These are phyloP conservation scores for Anthonomus grandis DNA, from an alignment of 1,140 invertebrate species.

Conservation along the genomic window DNA sequence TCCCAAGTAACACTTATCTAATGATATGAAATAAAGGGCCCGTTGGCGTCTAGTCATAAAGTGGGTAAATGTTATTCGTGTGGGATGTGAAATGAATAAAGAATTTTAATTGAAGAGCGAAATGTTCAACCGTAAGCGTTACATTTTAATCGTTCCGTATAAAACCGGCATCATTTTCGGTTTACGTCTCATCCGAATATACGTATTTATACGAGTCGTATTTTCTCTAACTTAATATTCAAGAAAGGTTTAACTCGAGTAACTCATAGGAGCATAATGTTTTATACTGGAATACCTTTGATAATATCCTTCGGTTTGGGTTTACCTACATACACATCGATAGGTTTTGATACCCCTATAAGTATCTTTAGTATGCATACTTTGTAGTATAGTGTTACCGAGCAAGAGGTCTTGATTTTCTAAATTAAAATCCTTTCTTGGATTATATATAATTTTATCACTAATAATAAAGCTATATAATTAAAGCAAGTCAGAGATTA, in stretches of 20 bases:
- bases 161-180: conserved; percentile 15
- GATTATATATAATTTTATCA: too few relatives aligned
- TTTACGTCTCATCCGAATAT: conserved; percentile 9
- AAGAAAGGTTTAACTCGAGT: conserved; percentile 10
- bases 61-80: neutral
- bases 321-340: too few relatives aligned
- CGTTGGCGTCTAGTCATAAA: conserved; percentile 3
- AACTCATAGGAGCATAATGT: neutral
- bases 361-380: too few relatives aligned
- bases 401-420: too few relatives aligned
- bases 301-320: too few relatives aligned
- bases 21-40: too few relatives aligned
- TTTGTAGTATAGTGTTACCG: too few relatives aligned
- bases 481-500: too few relatives aligned
- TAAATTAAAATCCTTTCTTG: too few relatives aligned
- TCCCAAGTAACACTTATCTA: too few relatives aligned
- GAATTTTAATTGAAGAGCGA: conserved; percentile 18
- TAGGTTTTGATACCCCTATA: too few relatives aligned
- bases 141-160: conserved; percentile 19
- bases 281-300: neutral
- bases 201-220: conserved; percentile 2
- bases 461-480: too few relatives aligned
- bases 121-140: conserved; percentile 19
- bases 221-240: conserved; percentile 6
- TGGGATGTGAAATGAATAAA: conserved; percentile 16